These are phyloP conservation scores for Pogoniulus pusillus DNA, from an alignment of 2,797 vertebrate species.

Conservation along the genomic window DNA sequence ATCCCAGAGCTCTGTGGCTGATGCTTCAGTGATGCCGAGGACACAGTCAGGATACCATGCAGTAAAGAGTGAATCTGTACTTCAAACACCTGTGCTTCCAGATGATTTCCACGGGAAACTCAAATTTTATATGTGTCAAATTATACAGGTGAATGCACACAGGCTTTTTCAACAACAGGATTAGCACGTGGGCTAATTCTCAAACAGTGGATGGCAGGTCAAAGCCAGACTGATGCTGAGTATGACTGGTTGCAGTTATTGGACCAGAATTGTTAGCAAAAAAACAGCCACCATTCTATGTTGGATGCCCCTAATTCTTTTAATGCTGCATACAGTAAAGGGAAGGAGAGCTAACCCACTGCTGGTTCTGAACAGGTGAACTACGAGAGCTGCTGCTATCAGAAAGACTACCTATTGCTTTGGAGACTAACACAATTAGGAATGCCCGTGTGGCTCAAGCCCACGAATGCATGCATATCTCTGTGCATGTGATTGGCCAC, in stretches of 20 bases:
- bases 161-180: too few relatives aligned
- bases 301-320: neutral
- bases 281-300: neutral
- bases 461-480: neutral
- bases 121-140: rapidly evolving
- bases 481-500: rapidly evolving
- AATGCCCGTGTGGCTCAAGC: neutral
- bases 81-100: neutral
- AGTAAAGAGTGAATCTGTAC: neutral
- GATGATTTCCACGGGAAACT: neutral
- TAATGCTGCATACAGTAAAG: neutral
- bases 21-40: neutral
- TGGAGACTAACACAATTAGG: neutral
- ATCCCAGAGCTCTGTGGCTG: neutral
- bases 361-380: neutral
- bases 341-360: neutral
- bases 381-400: neutral
- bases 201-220: neutral
- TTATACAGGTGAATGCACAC: rapidly evolving
- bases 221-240: neutral
- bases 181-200: rapidly evolving
- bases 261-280: neutral
- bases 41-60: neutral
- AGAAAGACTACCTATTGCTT: neutral
- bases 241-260: neutral